Conservation (phyloP, 2,113 vertebrate species). For the Poicephalus meyeri region DNA sequence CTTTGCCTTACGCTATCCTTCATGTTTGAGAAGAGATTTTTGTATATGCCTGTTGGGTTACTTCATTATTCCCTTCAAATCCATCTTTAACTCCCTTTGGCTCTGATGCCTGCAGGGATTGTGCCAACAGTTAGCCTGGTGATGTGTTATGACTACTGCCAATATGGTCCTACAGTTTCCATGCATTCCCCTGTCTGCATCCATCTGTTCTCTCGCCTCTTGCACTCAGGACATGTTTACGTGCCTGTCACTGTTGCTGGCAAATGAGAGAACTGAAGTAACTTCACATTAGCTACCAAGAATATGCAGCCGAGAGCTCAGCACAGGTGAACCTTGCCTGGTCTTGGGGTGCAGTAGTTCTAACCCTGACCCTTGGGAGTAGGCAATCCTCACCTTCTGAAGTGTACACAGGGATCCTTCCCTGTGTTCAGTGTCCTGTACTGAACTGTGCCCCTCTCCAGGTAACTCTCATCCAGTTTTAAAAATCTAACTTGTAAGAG, state of each 20-base stretch:
- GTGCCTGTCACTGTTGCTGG: background rate
- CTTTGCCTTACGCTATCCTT: background rate
- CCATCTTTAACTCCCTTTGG: background rate
- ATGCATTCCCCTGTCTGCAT: background rate
- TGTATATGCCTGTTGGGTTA: background rate
- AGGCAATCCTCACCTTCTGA: accelerated
- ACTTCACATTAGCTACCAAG: background rate
- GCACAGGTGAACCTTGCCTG: accelerated
- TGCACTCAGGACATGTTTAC: background rate
- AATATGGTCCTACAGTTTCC: background rate
- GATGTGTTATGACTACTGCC: background rate
- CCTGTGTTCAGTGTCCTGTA: accelerated
- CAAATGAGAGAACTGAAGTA: background rate
- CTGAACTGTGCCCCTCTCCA: background rate
- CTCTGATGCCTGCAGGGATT: background rate
- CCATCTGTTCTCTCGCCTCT: slow-evolving; percentile 25
- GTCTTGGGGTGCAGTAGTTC: background rate
- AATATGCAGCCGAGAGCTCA: accelerated
- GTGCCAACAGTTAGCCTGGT: background rate
- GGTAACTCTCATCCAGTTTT: background rate
- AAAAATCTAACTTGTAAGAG: background rate
- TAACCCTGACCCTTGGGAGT: too few species aligned
- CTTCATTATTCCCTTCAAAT: background rate
- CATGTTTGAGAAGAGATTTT: background rate
- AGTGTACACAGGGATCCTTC: accelerated